Base-by-base conservation (phyloP, 1,140 invertebrate genomes). In the Parapsyche elsis region DNA sequence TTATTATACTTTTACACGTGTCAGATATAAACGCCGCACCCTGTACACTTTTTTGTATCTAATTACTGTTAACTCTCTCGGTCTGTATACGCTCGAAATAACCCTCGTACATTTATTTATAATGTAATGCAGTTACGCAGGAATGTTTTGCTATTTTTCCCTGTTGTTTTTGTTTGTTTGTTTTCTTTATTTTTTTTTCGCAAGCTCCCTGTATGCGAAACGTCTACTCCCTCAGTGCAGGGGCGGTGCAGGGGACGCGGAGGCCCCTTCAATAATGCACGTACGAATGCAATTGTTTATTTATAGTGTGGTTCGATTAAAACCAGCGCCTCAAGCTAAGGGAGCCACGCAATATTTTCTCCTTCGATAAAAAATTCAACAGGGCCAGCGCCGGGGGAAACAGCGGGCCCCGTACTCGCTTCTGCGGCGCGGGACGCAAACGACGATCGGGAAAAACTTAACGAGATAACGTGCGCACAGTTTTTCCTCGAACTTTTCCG, bases 221-320 rank as follows among this genome's bases (percentile, higher is more conserved):
- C 57, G 57, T 61, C 14, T 16, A n/a, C 16, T 16, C 16, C 49
- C 30, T 38, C 30, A 7, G 49, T 53, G 16, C 49, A 19, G 7
- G 16, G 49, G 49, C 49, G 49, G 16, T 53, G 49, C 49, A 53
- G 49, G 49, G 49, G 16, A 19, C 30, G 1, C 30, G 30, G 7
- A 21, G 16, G 57, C 5, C 49, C 16, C n/a, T 61, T 61, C 57
- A 61, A 61, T 61, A 61, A 61, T 61, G 57, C 57, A 61, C 57
- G 57, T 61, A 61, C 57, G 57, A 61, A 61, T 61, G 57, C 57
- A 61, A 61, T 61, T 61, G 57, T 61, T 61, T 61, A 61, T 61
- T 61, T 61, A 61, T 16, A 16, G 57, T 16, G 57, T 1, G 57
- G 57, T 61, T 61, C 57, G 57, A 61, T 61, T 61, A 61, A 61